Evolutionary conservation across 2,797 vertebrate genomes (phyloP).

Genomic region (Pangasius mekongensis): DNA sequence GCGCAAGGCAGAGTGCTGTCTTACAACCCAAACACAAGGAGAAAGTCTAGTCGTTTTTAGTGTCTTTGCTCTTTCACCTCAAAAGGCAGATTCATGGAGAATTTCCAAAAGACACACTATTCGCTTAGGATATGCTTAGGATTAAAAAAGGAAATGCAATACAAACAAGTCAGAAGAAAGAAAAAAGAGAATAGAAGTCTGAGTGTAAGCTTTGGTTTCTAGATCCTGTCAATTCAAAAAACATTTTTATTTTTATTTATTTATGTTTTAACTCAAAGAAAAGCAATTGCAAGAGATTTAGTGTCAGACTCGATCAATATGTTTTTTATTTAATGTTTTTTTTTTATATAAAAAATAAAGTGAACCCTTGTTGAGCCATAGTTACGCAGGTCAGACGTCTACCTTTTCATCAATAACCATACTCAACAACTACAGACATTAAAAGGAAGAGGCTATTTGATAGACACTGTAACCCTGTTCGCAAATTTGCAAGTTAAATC

Average conservation of each 20-base stretch:
- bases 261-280: neutral
- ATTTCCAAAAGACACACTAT: slow-evolving; percentile 11
- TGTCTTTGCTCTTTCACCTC: neutral
- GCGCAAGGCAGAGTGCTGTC: slow-evolving; percentile 14
- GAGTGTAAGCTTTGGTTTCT: neutral
- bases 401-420: neutral
- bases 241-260: neutral
- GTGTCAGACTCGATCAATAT: neutral
- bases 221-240: neutral
- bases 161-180: neutral
- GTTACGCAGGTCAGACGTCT: neutral
- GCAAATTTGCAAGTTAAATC: neutral
- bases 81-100: neutral
- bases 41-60: neutral
- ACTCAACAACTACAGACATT: neutral
- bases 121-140: neutral
- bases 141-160: neutral
- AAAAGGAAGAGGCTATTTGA: neutral
- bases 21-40: slow-evolving; percentile 15
- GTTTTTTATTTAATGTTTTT: neutral
- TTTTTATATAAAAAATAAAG: neutral
- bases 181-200: neutral
- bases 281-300: neutral
- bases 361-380: neutral
- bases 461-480: no score